phyloP scores from a whole-genome alignment of 2,888 invertebrate species.

The Drosophila yooni region DNA sequence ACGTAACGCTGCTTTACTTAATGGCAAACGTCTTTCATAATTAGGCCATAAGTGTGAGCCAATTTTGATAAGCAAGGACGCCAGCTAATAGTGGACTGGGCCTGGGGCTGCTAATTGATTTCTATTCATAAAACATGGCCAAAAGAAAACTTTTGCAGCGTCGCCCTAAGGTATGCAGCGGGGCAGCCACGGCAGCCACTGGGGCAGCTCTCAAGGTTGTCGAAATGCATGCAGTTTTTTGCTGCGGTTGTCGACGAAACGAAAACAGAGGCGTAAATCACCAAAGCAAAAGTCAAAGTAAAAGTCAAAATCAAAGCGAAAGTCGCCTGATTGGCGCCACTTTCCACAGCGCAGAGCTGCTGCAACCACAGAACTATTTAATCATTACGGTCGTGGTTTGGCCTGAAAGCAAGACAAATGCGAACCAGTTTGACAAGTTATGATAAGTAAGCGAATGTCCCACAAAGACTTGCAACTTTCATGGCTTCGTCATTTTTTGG shows the following conservation, averaged over 20 bases:
- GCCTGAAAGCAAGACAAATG: not conserved
- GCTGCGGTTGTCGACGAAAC: conserved; percentile 18
- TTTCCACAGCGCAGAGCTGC: not conserved
- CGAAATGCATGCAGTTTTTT: conserved; percentile 16
- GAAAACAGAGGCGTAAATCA: conserved; percentile 59
- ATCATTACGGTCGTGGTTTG: not conserved
- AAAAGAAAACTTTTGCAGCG: conserved; percentile 31
- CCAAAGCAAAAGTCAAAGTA: conserved; percentile 25
- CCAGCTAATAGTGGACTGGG: not conserved
- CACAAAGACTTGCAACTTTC: not conserved
- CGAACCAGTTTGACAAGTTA: not conserved
- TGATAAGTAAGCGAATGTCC: not conserved
- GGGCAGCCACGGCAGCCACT: conserved; percentile 16
- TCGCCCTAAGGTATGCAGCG: conserved; percentile 56
- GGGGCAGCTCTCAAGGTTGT: conserved; percentile 18
- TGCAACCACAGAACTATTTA: conserved; percentile 1
- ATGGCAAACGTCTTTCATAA: conserved; percentile 41
- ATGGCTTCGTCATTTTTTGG: not conserved
- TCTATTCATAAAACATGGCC: conserved; percentile 27
- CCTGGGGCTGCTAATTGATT: conserved; percentile 53
- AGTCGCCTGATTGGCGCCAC: conserved; percentile 32
- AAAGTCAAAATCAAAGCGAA: conserved; percentile 28
- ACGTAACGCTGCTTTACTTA: conserved; percentile 47
- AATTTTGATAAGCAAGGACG: conserved; percentile 15
- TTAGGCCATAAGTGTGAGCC: conserved; percentile 54